Evolutionary conservation across 2,797 vertebrate species (phyloP).

Genomic region (Epinephelus coioides): DNA sequence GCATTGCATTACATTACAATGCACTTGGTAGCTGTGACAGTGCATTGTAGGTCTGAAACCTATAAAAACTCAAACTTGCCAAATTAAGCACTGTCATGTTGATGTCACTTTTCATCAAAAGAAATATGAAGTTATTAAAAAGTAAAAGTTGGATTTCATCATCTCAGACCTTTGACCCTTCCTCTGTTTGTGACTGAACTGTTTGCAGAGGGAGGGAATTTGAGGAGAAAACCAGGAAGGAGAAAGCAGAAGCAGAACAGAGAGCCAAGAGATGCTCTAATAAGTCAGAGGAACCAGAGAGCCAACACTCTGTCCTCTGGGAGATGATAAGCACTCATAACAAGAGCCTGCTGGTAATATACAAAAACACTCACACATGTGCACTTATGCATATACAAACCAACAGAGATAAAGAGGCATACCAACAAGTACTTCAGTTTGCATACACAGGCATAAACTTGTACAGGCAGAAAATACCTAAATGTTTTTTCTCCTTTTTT

Average conservation of each 20-base stretch:
- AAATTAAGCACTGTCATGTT: background rate
- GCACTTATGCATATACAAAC: slow-evolving; percentile 11
- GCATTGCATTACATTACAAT: background rate
- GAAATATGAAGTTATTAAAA: background rate
- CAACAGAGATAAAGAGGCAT: slow-evolving; percentile 24
- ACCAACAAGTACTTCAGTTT: slow-evolving; percentile 7
- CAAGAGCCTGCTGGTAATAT: slow-evolving; percentile 92
- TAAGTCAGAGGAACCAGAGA: slow-evolving; percentile 86
- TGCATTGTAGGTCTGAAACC: background rate
- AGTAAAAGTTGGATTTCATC: slow-evolving; percentile 7
- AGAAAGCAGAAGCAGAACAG: slow-evolving; percentile 81
- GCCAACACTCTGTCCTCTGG: slow-evolving; percentile 90
- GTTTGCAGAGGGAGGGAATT: slow-evolving; percentile 84
- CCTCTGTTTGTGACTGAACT: slow-evolving; percentile 29
- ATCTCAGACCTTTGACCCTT: slow-evolving; percentile 2
- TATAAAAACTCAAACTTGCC: background rate
- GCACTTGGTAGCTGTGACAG: background rate
- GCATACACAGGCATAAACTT: background rate
- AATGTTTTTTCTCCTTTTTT: slow-evolving; percentile 5
- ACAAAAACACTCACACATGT: slow-evolving; percentile 27
- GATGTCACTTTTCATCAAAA: background rate
- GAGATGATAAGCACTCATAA: slow-evolving; percentile 91
- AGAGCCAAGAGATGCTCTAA: slow-evolving; percentile 81
- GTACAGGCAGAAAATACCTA: background rate
- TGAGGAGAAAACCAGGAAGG: slow-evolving; percentile 71